A percentile compares a stretch with the other conserved stretches of the same genome.
Conservation (phyloP, 2,888 invertebrate genomes). For the Cerastis leucographa region DNA sequence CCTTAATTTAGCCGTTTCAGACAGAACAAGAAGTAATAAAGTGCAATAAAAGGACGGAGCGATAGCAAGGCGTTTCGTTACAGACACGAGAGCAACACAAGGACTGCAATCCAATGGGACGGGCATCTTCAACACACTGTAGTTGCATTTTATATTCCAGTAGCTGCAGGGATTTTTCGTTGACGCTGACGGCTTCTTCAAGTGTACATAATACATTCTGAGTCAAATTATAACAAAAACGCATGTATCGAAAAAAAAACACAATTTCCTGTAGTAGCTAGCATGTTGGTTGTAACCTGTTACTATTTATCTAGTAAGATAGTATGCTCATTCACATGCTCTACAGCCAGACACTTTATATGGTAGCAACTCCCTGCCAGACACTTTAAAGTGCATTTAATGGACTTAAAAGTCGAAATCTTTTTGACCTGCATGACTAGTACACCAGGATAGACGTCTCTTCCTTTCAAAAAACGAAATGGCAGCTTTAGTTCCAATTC, state of each 20-base stretch:
- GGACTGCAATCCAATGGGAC: constrained; percentile 52
- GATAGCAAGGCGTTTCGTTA: constrained; percentile 57
- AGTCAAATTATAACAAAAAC: background rate
- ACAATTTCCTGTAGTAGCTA: no score
- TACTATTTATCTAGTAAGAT: no score
- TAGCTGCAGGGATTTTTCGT: background rate
- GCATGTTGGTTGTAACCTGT: no score
- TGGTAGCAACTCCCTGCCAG: no score
- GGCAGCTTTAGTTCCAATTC: no score
- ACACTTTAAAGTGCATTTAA: no score
- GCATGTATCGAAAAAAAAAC: background rate
- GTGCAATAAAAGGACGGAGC: constrained; percentile 40
- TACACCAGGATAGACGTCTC: no score
- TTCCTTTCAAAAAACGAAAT: no score
- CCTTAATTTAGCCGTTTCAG: constrained; percentile 53
- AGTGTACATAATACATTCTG: background rate
- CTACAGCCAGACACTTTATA: no score
- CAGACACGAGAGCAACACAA: constrained; percentile 55
- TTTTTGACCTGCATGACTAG: no score
- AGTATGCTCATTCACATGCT: no score
- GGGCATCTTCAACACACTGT: constrained; percentile 32
- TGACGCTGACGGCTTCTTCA: background rate
- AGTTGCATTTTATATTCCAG: constrained; percentile 48
- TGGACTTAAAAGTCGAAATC: no score
- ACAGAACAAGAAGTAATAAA: constrained; percentile 57